These are phyloP conservation scores for Scaptomyza reducta DNA, from an alignment of 2,888 invertebrate genomes.

Conservation along the genomic window DNA sequence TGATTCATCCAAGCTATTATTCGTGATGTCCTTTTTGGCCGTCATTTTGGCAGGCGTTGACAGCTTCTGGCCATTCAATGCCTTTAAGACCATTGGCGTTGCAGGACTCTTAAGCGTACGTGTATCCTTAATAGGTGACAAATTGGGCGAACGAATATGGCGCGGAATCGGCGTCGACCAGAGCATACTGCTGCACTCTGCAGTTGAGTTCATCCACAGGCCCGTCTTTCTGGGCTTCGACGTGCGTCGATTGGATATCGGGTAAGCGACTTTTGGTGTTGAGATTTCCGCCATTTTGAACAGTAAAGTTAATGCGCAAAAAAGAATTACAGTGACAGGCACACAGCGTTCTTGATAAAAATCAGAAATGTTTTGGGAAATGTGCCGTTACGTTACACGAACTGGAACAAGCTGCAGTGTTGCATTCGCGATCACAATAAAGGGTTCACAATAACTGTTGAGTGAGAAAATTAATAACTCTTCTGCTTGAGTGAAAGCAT, in stretches of 20 bases:
- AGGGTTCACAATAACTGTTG: not conserved
- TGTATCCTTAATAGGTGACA: constrained; percentile 71
- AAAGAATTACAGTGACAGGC: constrained; percentile 7
- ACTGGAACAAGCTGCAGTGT: constrained; percentile 30
- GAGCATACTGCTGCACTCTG: constrained; percentile 60
- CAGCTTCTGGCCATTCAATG: constrained; percentile 14
- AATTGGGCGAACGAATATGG: constrained; percentile 70
- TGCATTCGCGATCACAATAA: constrained; percentile 19
- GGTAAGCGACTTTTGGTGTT: constrained; percentile 54
- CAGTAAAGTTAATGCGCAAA: constrained; percentile 9
- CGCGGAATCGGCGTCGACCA: constrained; percentile 67
- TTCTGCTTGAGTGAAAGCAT: not conserved
- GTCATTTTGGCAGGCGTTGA: constrained; percentile 3
- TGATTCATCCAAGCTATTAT: constrained; percentile 62
- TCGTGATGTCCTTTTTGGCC: constrained; percentile 5
- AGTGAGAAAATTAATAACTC: too few species aligned
- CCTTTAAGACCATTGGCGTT: constrained; percentile 59
- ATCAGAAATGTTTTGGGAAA: constrained; percentile 46
- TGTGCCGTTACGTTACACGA: constrained; percentile 60
- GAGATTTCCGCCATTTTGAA: constrained; percentile 57
- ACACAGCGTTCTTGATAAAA: constrained; percentile 28
- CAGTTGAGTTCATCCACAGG: constrained; percentile 50
- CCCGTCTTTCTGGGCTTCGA: constrained; percentile 34
- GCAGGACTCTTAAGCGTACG: constrained; percentile 38
- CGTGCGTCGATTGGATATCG: constrained; percentile 33